Conservation (phyloP, 2,797 vertebrate genomes). For the Forpus xanthops region DNA sequence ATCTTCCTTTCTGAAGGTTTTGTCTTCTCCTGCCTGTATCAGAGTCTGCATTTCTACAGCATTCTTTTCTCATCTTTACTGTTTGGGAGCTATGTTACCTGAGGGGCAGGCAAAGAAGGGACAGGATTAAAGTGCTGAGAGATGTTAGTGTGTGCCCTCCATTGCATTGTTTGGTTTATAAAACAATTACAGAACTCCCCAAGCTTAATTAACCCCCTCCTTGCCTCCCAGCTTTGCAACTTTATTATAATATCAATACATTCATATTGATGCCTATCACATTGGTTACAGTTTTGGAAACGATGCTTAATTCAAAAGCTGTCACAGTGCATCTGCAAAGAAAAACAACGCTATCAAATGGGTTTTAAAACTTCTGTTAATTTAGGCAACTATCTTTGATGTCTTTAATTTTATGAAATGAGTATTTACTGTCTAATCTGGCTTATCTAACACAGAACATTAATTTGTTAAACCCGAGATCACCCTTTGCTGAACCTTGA, state of each 20-base stretch:
- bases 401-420: neutral
- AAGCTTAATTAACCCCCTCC: rapidly evolving
- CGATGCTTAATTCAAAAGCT: neutral
- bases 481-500: neutral
- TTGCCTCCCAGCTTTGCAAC: neutral
- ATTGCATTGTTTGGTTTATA: neutral
- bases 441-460: neutral
- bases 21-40: neutral
- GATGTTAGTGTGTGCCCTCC: neutral
- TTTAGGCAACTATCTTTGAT: rapidly evolving
- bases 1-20: neutral
- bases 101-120: neutral
- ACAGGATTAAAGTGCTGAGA: neutral
- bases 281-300: neutral
- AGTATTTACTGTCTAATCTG: neutral
- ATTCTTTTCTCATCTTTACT: neutral
- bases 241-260: neutral
- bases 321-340: neutral
- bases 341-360: rapidly evolving
- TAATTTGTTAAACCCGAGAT: neutral
- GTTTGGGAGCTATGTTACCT: neutral
- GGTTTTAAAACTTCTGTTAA: neutral
- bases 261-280: neutral
- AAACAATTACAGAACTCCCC: neutral
- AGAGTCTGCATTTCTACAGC: neutral